A percentile compares a stretch with the other conserved stretches of the same genome.
Evolutionary conservation across 2,113 vertebrate genomes (phyloP).

Genomic region (Fregata magnificens): DNA sequence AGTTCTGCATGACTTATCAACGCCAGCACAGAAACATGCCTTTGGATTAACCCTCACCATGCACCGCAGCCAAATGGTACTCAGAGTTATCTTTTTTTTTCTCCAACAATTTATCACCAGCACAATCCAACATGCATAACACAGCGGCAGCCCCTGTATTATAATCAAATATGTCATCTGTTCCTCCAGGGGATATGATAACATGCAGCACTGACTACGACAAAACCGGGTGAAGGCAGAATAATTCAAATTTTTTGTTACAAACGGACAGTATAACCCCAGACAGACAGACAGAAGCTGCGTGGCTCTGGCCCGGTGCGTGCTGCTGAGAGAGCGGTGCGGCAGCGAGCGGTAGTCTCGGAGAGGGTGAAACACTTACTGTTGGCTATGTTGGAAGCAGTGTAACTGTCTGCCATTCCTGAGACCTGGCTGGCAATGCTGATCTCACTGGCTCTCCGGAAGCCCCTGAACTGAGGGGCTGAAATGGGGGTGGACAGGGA

Average conservation of each 20-base stretch:
- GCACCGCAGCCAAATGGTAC: neutral
- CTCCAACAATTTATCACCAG: neutral
- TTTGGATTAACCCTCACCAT: neutral
- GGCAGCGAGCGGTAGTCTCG: neutral
- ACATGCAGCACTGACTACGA: accelerated
- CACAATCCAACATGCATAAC: neutral
- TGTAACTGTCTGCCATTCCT: slow-evolving; percentile 97
- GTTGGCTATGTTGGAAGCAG: slow-evolving; percentile 93
- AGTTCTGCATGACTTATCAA: neutral
- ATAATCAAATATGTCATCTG: neutral
- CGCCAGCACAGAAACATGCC: neutral
- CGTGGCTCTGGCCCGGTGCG: neutral
- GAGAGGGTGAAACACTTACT: slow-evolving; percentile 82
- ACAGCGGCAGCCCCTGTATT: neutral
- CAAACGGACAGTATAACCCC: neutral
- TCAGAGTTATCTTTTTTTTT: neutral
- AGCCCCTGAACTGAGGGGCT: slow-evolving; percentile 84
- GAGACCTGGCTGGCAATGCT: slow-evolving; percentile 99
- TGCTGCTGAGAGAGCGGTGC: neutral
- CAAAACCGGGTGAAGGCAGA: accelerated
- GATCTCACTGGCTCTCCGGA: slow-evolving; percentile 94
- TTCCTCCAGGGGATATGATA: neutral
- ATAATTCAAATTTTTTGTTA: neutral
- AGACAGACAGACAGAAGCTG: slow-evolving; percentile 10
- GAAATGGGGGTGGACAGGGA: slow-evolving; percentile 89